Conservation (phyloP, 1,140 invertebrate genomes). For the Tetramorium parvispinum region DNA sequence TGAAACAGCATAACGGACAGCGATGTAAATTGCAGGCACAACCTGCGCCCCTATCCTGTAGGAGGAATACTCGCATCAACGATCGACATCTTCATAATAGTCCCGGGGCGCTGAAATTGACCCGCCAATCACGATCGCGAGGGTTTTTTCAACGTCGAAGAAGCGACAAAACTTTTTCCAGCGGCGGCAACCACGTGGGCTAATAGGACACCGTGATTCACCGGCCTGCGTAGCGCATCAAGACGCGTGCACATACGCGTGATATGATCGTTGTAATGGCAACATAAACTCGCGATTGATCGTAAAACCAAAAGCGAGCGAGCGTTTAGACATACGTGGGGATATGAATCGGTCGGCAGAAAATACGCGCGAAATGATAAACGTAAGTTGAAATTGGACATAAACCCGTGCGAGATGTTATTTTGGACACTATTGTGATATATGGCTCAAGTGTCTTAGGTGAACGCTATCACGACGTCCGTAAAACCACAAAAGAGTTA, state of each 20-base stretch:
- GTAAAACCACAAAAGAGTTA: not conserved
- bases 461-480: not conserved
- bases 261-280: conserved; percentile 45
- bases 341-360: not conserved
- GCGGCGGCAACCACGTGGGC: conserved; percentile 56
- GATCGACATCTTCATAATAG: conserved; percentile 73
- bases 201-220: conserved; percentile 69
- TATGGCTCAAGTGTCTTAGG: not conserved
- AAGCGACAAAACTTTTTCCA: conserved; percentile 61
- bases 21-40: conserved; percentile 54
- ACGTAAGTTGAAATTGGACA: conserved; percentile 18
- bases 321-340: not conserved
- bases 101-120: conserved; percentile 20
- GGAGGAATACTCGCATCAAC: conserved; percentile 41
- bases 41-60: conserved; percentile 31
- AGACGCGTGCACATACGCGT: conserved; percentile 34
- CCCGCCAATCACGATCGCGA: not conserved
- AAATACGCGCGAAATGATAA: conserved; percentile 24
- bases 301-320: conserved; percentile 62
- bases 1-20: not conserved
- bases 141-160: too few species aligned
- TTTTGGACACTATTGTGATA: conserved; percentile 24
- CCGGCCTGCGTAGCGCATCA: conserved; percentile 32
- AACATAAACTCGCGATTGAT: conserved; percentile 65
- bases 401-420: conserved; percentile 22